These are phyloP conservation scores for Melanotaenia pygmaea DNA, from an alignment of 2,797 vertebrate species.

Conservation along the genomic window DNA sequence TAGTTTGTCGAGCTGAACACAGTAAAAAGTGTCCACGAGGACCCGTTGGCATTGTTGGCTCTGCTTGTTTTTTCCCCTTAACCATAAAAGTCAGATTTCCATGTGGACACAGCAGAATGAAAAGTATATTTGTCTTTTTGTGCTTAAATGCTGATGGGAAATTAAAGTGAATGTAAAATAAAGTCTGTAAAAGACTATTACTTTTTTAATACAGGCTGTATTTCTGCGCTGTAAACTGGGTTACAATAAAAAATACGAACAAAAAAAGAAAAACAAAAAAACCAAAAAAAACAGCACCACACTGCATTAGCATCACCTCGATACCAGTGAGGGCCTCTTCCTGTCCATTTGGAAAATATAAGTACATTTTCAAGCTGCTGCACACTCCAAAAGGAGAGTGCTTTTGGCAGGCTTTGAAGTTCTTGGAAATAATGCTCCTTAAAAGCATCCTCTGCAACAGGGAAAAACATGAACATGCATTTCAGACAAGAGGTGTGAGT, in stretches of 20 bases:
- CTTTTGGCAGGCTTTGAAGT: slow-evolving; percentile 86
- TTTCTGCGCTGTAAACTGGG: slow-evolving; percentile 63
- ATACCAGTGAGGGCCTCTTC: slow-evolving; percentile 76
- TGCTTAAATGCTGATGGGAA: slow-evolving; percentile 51
- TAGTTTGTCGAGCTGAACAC: slow-evolving; percentile 37
- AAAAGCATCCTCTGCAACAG: slow-evolving; percentile 81
- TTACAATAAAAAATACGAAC: slow-evolving; percentile 7
- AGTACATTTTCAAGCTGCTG: slow-evolving; percentile 81
- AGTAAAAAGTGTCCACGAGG: slow-evolving; percentile 54
- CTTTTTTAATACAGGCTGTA: slow-evolving; percentile 50
- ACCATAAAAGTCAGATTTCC: slow-evolving; percentile 58
- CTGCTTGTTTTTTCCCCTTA: slow-evolving; percentile 34
- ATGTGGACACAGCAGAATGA: slow-evolving; percentile 54
- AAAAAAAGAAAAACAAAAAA: neutral
- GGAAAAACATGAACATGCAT: slow-evolving; percentile 73
- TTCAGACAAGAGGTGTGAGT: slow-evolving; percentile 71
- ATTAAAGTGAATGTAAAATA: slow-evolving; percentile 57
- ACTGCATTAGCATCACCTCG: slow-evolving; percentile 81
- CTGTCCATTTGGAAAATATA: slow-evolving; percentile 85
- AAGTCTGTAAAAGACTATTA: slow-evolving; percentile 64
- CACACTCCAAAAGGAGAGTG: slow-evolving; percentile 78
- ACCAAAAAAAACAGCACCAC: slow-evolving; percentile 51
- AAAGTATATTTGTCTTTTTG: slow-evolving; percentile 47
- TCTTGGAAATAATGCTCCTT: slow-evolving; percentile 82
- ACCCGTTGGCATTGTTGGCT: slow-evolving; percentile 63